A percentile compares a stretch with the other conserved stretches of the same genome.
Conservation (phyloP, 92 coral and sea anemone species). For the Chrysogorgia sp. region DNA sequence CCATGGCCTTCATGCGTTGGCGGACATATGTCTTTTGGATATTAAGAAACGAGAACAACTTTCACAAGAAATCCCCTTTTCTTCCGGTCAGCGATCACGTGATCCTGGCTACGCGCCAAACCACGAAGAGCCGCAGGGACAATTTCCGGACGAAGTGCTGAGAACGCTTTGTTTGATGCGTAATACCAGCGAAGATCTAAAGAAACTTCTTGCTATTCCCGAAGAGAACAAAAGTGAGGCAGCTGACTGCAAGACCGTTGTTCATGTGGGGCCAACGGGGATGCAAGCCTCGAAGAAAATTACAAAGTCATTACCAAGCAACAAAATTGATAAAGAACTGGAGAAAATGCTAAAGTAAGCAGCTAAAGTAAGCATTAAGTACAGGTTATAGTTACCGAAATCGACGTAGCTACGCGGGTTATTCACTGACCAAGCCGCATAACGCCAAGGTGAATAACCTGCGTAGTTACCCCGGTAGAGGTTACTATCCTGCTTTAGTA, state of each 20-base stretch:
- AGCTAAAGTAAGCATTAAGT: background rate
- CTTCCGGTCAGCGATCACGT: background rate
- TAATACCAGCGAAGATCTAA: slow-evolving; percentile 40
- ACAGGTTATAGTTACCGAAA: no score
- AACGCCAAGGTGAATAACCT: no score
- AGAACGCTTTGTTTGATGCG: slow-evolving; percentile 50
- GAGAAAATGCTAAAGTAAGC: slow-evolving; percentile 98
- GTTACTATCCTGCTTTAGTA: no score
- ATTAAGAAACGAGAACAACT: slow-evolving; percentile 31
- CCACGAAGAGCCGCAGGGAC: slow-evolving; percentile 32
- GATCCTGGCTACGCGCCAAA: background rate
- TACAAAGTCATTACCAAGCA: slow-evolving; percentile 51
- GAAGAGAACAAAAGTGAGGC: slow-evolving; percentile 51
- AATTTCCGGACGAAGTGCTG: slow-evolving; percentile 47
- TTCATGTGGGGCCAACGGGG: background rate
- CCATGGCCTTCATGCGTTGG: slow-evolving; percentile 92
- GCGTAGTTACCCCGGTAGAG: no score
- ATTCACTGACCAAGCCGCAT: no score
- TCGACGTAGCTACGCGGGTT: no score
- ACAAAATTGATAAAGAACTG: slow-evolving; percentile 82
- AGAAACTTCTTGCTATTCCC: slow-evolving; percentile 41
- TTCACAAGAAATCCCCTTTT: slow-evolving; percentile 7
- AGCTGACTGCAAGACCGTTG: slow-evolving; percentile 32
- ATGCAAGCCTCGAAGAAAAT: background rate
- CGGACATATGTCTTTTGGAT: slow-evolving; percentile 76